Evolutionary conservation across 2,888 invertebrate genomes (phyloP).

Genomic region (Caenorhabditis plicata): DNA sequence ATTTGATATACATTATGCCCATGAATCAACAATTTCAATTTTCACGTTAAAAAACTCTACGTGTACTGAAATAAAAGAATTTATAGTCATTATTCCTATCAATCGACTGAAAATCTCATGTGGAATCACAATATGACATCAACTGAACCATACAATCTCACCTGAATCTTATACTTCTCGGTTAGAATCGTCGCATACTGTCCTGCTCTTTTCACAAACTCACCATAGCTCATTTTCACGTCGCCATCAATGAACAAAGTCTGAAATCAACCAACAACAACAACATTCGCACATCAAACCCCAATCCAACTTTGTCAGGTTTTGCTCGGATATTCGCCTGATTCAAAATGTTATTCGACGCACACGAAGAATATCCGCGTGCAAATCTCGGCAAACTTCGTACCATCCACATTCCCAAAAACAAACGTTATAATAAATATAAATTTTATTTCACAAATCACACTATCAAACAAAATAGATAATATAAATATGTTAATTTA

Average conservation of each 20-base stretch:
- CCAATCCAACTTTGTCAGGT: slow-evolving; percentile 14
- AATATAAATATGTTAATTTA: too few species aligned
- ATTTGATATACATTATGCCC: too few species aligned
- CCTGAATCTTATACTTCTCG: slow-evolving; percentile 49
- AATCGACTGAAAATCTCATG: too few species aligned
- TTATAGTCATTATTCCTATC: too few species aligned
- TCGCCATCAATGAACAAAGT: slow-evolving; percentile 37
- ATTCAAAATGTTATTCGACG: slow-evolving; percentile 27
- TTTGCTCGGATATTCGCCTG: slow-evolving; percentile 23
- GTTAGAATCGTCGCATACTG: slow-evolving; percentile 51
- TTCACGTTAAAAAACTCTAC: too few species aligned
- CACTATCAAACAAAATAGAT: too few species aligned
- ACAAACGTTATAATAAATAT: too few species aligned
- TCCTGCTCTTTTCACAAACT: slow-evolving; percentile 52
- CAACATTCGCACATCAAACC: neutral
- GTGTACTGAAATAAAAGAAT: too few species aligned
- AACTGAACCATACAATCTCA: too few species aligned
- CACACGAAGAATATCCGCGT: slow-evolving; percentile 13
- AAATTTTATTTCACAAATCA: too few species aligned
- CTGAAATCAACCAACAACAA: slow-evolving; percentile 5
- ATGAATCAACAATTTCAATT: too few species aligned
- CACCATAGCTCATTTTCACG: slow-evolving; percentile 44
- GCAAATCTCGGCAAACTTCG: slow-evolving; percentile 3
- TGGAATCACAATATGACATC: neutral
- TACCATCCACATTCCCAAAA: too few species aligned